These are phyloP conservation scores for Copidosoma aretas DNA, from an alignment of 2,888 invertebrate species.

Conservation along the genomic window DNA sequence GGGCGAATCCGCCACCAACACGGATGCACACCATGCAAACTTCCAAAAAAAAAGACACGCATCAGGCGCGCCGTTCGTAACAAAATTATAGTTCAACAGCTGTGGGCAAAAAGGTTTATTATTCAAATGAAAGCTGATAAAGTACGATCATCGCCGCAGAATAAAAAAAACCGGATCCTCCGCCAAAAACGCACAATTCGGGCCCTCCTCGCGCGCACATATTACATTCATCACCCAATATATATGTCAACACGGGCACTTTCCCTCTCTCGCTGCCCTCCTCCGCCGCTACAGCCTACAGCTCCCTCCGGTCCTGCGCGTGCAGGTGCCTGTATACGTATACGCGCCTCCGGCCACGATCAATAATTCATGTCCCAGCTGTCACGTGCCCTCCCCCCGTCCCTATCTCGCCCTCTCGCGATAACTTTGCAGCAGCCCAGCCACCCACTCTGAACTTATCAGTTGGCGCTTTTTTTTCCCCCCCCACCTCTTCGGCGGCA, in stretches of 20 bases:
- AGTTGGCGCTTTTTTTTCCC: background rate
- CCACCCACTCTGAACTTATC: slow-evolving; percentile 1
- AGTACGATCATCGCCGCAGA: too few relatives aligned
- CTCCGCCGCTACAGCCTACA: slow-evolving; percentile 17
- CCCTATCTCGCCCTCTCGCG: background rate
- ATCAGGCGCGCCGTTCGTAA: background rate
- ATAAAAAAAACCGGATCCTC: too few relatives aligned
- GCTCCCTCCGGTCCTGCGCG: slow-evolving; percentile 27
- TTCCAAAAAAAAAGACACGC: background rate
- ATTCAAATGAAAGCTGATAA: background rate
- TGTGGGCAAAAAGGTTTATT: background rate
- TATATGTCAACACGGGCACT: background rate
- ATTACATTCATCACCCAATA: background rate
- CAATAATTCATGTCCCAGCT: slow-evolving; percentile 55
- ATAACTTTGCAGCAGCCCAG: background rate
- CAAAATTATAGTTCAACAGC: background rate
- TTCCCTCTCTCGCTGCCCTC: background rate
- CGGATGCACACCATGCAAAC: background rate
- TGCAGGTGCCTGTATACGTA: slow-evolving; percentile 30
- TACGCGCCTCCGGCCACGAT: slow-evolving; percentile 40
- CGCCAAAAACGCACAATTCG: background rate
- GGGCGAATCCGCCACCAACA: too few relatives aligned
- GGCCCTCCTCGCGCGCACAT: background rate
- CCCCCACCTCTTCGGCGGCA: background rate
- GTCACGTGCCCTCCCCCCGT: slow-evolving; percentile 40